These are phyloP conservation scores for Scolopax bukidnonensis DNA, from an alignment of 2,797 vertebrate genomes.

Conservation along the genomic window DNA sequence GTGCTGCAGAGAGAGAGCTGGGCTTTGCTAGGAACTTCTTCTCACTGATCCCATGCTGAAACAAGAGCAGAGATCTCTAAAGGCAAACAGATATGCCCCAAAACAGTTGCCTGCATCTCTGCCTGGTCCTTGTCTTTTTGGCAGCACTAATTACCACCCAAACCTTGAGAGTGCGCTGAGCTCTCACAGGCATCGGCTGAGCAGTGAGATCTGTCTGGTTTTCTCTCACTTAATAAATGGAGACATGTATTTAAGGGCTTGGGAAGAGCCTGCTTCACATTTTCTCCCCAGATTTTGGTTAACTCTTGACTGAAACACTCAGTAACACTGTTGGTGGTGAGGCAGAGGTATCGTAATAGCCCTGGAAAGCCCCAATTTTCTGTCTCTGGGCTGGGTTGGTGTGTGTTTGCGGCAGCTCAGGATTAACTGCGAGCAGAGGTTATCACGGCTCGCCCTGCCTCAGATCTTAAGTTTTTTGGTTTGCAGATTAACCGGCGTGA, in stretches of 20 bases:
- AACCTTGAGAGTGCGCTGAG: background rate
- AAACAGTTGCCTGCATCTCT: background rate
- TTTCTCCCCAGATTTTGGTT: background rate
- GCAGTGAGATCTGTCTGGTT: background rate
- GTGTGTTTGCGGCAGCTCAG: background rate
- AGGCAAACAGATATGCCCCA: background rate
- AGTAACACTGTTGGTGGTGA: background rate
- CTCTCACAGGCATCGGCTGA: background rate
- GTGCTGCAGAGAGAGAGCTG: background rate
- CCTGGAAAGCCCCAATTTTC: background rate
- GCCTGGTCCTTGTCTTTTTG: background rate
- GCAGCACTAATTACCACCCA: background rate
- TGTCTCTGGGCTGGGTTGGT: background rate
- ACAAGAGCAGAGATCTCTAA: background rate
- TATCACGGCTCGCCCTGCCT: background rate
- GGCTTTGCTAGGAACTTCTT: background rate
- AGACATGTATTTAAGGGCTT: background rate
- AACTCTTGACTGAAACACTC: background rate
- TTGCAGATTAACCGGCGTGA: background rate
- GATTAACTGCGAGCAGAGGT: background rate
- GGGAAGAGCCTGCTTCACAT: background rate
- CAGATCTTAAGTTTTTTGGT: background rate
- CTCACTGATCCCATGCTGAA: background rate
- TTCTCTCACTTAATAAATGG: background rate
- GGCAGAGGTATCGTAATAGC: background rate